Percentiles rank a stretch among this genome's conserved stretches.
Conservation (phyloP, 2,113 vertebrate species). For the Calypte anna region DNA sequence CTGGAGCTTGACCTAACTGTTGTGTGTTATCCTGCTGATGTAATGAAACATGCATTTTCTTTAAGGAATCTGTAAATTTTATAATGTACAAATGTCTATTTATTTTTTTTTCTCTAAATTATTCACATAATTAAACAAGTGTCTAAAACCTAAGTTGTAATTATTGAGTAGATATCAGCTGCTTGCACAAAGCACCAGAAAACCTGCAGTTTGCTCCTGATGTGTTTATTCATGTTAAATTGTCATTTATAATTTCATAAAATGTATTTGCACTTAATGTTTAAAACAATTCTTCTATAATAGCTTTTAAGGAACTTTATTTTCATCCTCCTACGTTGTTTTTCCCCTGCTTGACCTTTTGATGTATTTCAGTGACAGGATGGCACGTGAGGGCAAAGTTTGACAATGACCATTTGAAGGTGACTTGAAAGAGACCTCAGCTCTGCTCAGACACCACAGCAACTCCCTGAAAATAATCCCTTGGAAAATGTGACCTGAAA, state of each 20-base stretch:
- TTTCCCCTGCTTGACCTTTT: slow-evolving; percentile 2
- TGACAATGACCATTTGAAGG: slow-evolving; percentile 3
- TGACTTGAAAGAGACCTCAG: background rate
- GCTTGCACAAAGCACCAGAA: background rate
- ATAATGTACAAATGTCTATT: background rate
- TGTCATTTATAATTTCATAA: background rate
- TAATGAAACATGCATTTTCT: slow-evolving; percentile 10
- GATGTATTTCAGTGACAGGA: background rate
- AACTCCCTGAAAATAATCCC: background rate
- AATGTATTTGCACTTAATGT: background rate
- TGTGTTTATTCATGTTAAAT: background rate
- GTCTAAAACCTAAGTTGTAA: background rate
- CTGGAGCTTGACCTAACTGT: background rate
- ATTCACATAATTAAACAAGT: background rate
- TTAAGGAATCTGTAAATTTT: slow-evolving; percentile 10
- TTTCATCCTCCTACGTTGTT: background rate
- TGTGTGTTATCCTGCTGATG: background rate
- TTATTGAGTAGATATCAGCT: background rate
- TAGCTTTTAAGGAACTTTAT: background rate
- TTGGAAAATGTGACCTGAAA: background rate
- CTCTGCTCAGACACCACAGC: background rate
- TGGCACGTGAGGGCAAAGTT: slow-evolving; percentile 27
- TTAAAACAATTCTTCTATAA: background rate
- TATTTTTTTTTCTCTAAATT: background rate
- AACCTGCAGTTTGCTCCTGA: background rate